Percentiles rank a stretch among this genome's conserved stretches.
Evolutionary conservation across 2,797 vertebrate species (phyloP).

Genomic region (Sebastes diploproa): DNA sequence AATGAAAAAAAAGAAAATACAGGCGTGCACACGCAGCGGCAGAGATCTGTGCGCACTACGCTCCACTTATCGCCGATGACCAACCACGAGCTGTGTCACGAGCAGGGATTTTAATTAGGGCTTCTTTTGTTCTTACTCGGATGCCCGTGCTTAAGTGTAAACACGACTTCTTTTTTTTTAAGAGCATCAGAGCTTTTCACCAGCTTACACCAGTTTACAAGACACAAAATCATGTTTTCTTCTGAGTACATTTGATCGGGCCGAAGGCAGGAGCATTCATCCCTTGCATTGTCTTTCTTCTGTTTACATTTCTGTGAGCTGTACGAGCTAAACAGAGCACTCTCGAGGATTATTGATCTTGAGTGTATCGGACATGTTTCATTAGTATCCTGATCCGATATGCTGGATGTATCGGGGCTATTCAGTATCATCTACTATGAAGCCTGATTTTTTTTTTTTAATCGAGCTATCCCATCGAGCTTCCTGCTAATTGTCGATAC

Average conservation of each 20-base stretch:
- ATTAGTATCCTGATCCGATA: background rate
- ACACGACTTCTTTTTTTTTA: background rate
- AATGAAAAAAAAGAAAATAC: constrained; percentile 6
- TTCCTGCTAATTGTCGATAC: too few species aligned
- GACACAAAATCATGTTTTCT: background rate
- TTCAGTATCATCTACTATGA: background rate
- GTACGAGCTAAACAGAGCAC: background rate
- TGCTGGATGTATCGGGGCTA: background rate
- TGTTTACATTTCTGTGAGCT: background rate
- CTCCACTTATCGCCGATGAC: constrained; percentile 21
- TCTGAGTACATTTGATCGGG: background rate
- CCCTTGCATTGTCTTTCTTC: background rate
- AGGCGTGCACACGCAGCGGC: constrained; percentile 10
- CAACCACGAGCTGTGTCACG: background rate
- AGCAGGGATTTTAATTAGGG: constrained; percentile 6
- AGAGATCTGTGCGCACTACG: constrained; percentile 4
- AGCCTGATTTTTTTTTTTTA: background rate
- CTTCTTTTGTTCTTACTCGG: background rate
- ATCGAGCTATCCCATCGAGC: background rate
- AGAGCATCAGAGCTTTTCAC: background rate
- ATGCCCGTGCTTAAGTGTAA: background rate
- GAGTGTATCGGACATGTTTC: background rate
- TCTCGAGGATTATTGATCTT: background rate
- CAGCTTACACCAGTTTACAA: background rate
- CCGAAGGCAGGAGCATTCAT: background rate